phyloP scores from a whole-genome alignment of 2,113 vertebrate genomes.

The Cottus gobio region DNA sequence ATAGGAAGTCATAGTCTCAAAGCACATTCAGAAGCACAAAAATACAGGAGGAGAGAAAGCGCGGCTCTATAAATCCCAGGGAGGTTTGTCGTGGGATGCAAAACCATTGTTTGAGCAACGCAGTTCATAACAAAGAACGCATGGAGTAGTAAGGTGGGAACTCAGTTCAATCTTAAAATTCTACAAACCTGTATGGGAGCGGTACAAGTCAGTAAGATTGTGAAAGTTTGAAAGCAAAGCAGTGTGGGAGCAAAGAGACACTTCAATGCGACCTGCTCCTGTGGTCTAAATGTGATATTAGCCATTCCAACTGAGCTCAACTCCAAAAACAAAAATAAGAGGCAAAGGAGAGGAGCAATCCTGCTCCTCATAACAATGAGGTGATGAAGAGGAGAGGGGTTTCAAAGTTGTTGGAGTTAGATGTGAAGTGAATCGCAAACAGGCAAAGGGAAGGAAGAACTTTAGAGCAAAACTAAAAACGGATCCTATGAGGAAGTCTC shows the following conservation, averaged over 20 bases:
- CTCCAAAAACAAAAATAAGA: constrained; percentile 58
- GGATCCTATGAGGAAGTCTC: constrained; percentile 38
- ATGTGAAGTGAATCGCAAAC: constrained; percentile 68
- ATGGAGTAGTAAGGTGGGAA: not conserved
- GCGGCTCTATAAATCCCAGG: not conserved
- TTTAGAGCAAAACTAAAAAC: constrained; percentile 22
- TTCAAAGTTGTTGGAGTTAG: constrained; percentile 60
- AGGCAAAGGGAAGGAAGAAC: constrained; percentile 31
- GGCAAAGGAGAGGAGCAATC: constrained; percentile 29
- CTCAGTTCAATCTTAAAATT: constrained; percentile 6
- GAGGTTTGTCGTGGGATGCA: constrained; percentile 3
- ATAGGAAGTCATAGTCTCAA: not conserved
- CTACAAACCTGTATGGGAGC: constrained; percentile 26
- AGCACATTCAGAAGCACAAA: not conserved
- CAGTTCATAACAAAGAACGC: constrained; percentile 13
- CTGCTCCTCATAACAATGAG: constrained; percentile 70
- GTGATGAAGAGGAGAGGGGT: constrained; percentile 58
- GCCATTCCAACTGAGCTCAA: constrained; percentile 60
- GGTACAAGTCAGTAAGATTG: not conserved
- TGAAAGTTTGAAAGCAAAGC: constrained; percentile 17
- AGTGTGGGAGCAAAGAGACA: constrained; percentile 35
- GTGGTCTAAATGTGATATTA: constrained; percentile 62
- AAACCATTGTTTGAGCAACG: constrained; percentile 19
- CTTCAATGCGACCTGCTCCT: constrained; percentile 30
- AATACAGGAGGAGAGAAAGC: not conserved